Evolutionary conservation across 1,140 invertebrate genomes (phyloP), one percentile per base, ranked within the genome.

Genomic region (Odontomachus brunneus): DNA sequence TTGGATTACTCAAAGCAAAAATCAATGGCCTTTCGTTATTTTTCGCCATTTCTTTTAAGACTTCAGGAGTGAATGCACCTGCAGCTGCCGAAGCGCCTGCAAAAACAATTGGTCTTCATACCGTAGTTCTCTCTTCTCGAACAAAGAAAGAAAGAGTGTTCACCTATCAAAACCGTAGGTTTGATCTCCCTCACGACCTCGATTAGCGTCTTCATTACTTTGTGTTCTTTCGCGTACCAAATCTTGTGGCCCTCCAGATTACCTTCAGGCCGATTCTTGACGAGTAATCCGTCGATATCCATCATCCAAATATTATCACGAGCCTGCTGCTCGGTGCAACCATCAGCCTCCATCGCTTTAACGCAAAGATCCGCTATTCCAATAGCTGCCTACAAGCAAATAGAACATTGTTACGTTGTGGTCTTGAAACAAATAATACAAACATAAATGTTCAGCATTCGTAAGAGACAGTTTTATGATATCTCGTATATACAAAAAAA

Each of bases 1-100:
- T 99, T 22, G 99, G 99, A 95, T 99, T 99, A 87, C 98, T 99
- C 5, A 99, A 94, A 19, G 99, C 98, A 93, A 99, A 99, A 69
- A 99, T 97, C 74, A 99, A 96, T 0, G 99, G 99, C 71, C 96
- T 95, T 44, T 98, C 96, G 86, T 98, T 98, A 91, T 97, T 97
- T 74, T 95, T 94, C 0, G 96, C 97, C 98, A 99, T 99, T 84
- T 96, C 96, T 91, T 96, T 94, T 55, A 99, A 94, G 53, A 99
- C 96, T 88, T 97, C 96, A 15, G 97, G 95, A 0, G 97, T 99
- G 91, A 99, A 99, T 1, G 98, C 97, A 29, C 98, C 97, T 12
- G 96, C 95, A 59, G 97, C 96, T 0, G 98, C 98, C n/a, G 98
- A 97, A 82, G 97, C 98, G 87, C 97, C 98, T 94, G 63, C 86